Evolutionary conservation across 2,888 invertebrate genomes (phyloP), one percentile per base, ranked within the genome.

Genomic region (Pemphredon lugubris): DNA sequence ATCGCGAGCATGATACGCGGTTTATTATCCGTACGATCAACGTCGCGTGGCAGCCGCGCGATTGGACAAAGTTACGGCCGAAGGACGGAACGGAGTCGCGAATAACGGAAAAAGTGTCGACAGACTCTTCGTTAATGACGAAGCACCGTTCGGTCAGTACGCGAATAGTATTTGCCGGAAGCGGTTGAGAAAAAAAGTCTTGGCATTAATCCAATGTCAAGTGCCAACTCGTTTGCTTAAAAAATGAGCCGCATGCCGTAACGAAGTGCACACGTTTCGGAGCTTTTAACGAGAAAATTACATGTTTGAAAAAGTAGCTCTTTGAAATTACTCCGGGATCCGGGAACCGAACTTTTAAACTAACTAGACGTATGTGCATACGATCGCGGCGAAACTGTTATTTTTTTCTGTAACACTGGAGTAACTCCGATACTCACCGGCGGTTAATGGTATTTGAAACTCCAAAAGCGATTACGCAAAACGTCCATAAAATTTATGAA

Each of bases 161-260:
- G n/a, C n/a, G n/a, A n/a, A n/a, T n/a, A n/a, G n/a, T n/a, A n/a
- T n/a, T n/a, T n/a, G n/a, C n/a, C n/a, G n/a, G n/a, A n/a, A n/a
- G 1, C 2, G 9, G 9, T 9, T 1, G 9, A 42, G 20, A 21
- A 20, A 37, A n/a, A 21, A 60, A 42, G 51, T 23, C 32, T 42
- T 51, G 51, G 60, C 42, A 34, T 14, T 37, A 34, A 32, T 44
- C 23, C 54, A 53, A 45, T 18, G 48, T 42, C 34, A 50, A 51
- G 57, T 57, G 64, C 64, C 57, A 57, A 50, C 30, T 30, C 21
- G 34, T 65, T 65, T 42, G 50, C 32, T 34, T 37, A 39, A 44
- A 51, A 37, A 45, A 50, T 51, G 60, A 48, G 45, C 40, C 51
- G 11, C 20, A 14, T n/a, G 34, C 11, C 34, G 34, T 7, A 34